A percentile compares a stretch with the other conserved stretches of the same genome.
Conservation (phyloP, 2,888 invertebrate species). For the Cremastinae sp. region DNA sequence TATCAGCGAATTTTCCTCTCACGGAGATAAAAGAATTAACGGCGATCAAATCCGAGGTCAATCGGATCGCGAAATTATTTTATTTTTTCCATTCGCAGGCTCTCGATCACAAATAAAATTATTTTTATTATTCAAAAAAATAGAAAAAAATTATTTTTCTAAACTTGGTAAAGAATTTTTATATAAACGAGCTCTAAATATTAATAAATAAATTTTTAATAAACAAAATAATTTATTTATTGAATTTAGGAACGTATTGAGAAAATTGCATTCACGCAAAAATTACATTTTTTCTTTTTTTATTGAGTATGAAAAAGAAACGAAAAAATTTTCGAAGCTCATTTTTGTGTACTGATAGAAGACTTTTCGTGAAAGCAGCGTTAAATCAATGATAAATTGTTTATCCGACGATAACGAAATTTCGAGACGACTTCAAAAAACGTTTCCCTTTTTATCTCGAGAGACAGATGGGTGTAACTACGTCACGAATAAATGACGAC, state of each 20-base stretch:
- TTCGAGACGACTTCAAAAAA: not conserved
- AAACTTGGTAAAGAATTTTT: no score
- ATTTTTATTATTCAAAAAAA: no score
- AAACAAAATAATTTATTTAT: no score
- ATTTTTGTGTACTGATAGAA: constrained; percentile 2
- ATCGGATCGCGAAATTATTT: constrained; percentile 14
- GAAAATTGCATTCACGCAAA: no score
- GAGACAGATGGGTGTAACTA: constrained; percentile 7
- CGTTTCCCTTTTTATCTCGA: constrained; percentile 11
- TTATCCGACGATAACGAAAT: constrained; percentile 14
- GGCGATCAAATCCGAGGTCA: constrained; percentile 20
- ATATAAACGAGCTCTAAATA: no score
- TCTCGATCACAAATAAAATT: no score
- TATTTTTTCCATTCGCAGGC: constrained; percentile 7
- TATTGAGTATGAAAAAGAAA: not conserved
- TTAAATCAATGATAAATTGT: not conserved
- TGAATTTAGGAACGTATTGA: no score
- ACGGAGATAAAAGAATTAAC: constrained; percentile 6
- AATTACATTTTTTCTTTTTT: no score
- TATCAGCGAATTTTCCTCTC: constrained; percentile 29
- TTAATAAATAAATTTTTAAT: no score
- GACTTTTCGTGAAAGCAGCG: not conserved
- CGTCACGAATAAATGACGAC: constrained; percentile 25
- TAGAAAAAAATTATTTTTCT: no score
- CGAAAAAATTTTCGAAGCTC: not conserved